Evolutionary conservation across 2,888 invertebrate genomes (phyloP).

Genomic region (Scrobipalpa atriplicella): DNA sequence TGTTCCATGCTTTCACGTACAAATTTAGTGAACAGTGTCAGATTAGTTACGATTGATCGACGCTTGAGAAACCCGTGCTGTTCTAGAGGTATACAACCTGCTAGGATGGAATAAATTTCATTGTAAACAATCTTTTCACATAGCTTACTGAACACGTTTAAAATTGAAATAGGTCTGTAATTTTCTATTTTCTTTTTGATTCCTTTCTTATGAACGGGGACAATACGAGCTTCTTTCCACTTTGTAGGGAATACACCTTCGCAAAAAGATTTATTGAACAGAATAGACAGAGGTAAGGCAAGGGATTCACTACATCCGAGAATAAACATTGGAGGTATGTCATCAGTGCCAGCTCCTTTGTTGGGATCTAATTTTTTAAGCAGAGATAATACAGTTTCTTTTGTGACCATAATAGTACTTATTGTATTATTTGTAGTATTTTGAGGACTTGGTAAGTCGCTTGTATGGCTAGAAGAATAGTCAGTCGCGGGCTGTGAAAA

Average conservation of each 20-base stretch:
- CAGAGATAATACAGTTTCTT: neutral
- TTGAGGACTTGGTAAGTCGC: neutral
- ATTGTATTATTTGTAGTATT: neutral
- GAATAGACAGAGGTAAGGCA: neutral
- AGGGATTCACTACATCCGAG: neutral
- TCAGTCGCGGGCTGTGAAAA: too few relatives aligned
- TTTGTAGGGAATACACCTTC: neutral
- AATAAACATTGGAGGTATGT: neutral
- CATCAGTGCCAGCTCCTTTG: neutral
- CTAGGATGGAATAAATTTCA: neutral
- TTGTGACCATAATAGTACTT: neutral
- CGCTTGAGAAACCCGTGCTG: conserved; percentile 1
- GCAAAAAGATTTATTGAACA: neutral
- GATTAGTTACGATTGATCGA: neutral
- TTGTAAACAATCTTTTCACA: conserved; percentile 1
- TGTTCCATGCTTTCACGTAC: neutral
- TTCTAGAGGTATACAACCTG: neutral
- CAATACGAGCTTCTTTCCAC: conserved; percentile 10
- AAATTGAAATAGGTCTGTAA: neutral
- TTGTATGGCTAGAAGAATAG: too few relatives aligned
- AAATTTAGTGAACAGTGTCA: neutral
- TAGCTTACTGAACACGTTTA: neutral
- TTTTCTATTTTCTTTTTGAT: neutral
- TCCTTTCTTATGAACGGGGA: conserved; percentile 2
- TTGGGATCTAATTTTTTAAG: neutral